phyloP scores from a whole-genome alignment of 2,888 invertebrate species.

The Drosophila infuscata region DNA sequence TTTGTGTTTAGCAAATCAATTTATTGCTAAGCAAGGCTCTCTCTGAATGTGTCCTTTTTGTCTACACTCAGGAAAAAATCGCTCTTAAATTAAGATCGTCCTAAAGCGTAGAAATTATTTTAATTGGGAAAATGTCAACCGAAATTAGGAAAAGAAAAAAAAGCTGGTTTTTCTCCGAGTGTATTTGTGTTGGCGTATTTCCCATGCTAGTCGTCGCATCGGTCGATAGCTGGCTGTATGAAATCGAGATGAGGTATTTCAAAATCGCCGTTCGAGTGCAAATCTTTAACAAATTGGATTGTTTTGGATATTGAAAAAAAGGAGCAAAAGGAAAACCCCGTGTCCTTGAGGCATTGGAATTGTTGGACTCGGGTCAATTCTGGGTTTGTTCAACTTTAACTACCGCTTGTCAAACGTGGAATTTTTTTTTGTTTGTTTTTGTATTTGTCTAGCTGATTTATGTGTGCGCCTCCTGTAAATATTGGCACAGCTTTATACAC shows the following conservation, averaged over 20 bases:
- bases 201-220: not conserved
- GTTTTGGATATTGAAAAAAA: not conserved
- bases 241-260: not conserved
- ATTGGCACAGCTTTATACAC: conserved; percentile 61
- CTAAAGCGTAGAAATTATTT: not conserved
- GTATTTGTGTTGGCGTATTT: conserved; percentile 2
- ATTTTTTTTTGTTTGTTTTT: conserved; percentile 11
- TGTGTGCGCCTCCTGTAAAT: conserved; percentile 61
- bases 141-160: not conserved
- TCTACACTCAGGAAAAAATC: not conserved
- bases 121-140: not conserved
- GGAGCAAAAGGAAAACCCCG: conserved; percentile 53
- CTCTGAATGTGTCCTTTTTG: conserved; percentile 17
- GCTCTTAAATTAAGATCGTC: not conserved
- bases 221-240: not conserved
- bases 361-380: conserved; percentile 25
- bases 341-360: not conserved
- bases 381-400: conserved; percentile 63
- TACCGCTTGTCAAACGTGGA: not conserved
- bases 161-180: not conserved
- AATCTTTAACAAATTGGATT: not conserved
- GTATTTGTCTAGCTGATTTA: conserved; percentile 75
- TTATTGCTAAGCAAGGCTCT: conserved; percentile 67
- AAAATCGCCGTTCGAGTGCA: not conserved
- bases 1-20: conserved; percentile 73